Percentiles rank a stretch among this genome's conserved stretches.
Evolutionary conservation across 2,797 vertebrate species (phyloP).

Genomic region (Acanthurus tractus): DNA sequence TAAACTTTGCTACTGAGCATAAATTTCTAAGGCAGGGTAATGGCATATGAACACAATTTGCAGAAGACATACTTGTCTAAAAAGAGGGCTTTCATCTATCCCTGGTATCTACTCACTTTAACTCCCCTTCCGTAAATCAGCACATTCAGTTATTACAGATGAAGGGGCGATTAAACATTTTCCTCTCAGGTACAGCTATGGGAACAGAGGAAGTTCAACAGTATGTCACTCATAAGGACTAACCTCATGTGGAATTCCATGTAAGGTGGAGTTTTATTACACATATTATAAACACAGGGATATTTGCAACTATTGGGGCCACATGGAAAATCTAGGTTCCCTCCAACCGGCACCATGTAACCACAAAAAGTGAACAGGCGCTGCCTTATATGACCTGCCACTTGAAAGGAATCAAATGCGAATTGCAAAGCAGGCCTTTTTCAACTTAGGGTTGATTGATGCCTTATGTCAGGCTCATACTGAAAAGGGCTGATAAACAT

Average conservation of each 20-base stretch:
- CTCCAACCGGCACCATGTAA: slow-evolving; percentile 40
- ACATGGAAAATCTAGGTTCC: slow-evolving; percentile 64
- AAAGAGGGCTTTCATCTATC: slow-evolving; percentile 9
- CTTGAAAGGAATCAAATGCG: slow-evolving; percentile 72
- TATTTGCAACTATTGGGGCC: slow-evolving; percentile 55
- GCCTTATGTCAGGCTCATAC: slow-evolving; percentile 62
- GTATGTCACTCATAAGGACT: slow-evolving; percentile 46
- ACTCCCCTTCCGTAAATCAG: slow-evolving; percentile 25
- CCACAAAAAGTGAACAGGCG: slow-evolving; percentile 69
- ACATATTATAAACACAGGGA: slow-evolving; percentile 71
- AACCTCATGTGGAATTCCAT: slow-evolving; percentile 39
- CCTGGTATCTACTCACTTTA: slow-evolving; percentile 9
- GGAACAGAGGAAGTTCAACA: slow-evolving; percentile 61
- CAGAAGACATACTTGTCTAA: slow-evolving; percentile 13
- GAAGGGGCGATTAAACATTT: slow-evolving; percentile 25
- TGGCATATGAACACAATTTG: slow-evolving; percentile 34
- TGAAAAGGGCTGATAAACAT: slow-evolving; percentile 55
- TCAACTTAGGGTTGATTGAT: slow-evolving; percentile 62
- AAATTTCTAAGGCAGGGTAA: slow-evolving; percentile 15
- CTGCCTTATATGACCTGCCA: slow-evolving; percentile 67
- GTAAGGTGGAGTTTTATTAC: slow-evolving; percentile 61
- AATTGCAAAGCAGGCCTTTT: slow-evolving; percentile 57
- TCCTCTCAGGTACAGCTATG: slow-evolving; percentile 17
- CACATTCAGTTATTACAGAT: slow-evolving; percentile 53
- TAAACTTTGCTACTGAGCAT: slow-evolving; percentile 34